A percentile compares a stretch with the other conserved stretches of the same genome.
Evolutionary conservation across 2,797 vertebrate genomes (phyloP).

Genomic region (Anabacerthia variegaticeps): DNA sequence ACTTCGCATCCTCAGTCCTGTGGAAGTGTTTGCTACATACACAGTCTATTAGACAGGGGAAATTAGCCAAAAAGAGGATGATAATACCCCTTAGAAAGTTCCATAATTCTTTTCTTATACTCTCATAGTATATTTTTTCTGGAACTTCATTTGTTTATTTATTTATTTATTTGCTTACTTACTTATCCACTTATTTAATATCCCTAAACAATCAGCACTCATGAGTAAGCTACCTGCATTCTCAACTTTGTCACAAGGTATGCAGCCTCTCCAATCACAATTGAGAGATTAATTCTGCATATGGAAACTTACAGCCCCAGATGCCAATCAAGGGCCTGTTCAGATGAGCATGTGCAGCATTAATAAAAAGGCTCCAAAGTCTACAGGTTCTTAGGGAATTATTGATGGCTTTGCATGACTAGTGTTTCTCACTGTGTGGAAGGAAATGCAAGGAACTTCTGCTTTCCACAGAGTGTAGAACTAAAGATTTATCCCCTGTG

Average conservation of each 20-base stretch:
- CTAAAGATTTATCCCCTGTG: not conserved
- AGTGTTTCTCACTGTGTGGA: not conserved
- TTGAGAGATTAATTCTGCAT: not conserved
- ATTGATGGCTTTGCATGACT: not conserved
- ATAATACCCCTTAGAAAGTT: not conserved
- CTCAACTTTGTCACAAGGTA: not conserved
- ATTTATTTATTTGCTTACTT: too few relatives aligned
- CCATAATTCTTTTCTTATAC: not conserved
- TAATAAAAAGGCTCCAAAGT: not conserved
- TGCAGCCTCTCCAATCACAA: not conserved
- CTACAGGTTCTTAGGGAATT: not conserved
- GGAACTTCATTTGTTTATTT: not conserved
- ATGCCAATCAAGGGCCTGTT: not conserved
- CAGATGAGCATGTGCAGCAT: not conserved
- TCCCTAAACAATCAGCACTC: not conserved
- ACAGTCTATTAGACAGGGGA: not conserved
- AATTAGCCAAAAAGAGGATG: not conserved
- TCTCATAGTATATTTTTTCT: not conserved
- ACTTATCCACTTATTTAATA: not conserved
- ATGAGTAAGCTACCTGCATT: not conserved
- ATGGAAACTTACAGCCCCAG: not conserved
- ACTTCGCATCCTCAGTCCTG: not conserved
- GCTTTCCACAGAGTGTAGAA: not conserved
- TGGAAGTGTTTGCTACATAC: not conserved
- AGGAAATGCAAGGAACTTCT: not conserved